phyloP scores from a whole-genome alignment of 2,888 invertebrate genomes.

The Rhogogaster chlorosoma region DNA sequence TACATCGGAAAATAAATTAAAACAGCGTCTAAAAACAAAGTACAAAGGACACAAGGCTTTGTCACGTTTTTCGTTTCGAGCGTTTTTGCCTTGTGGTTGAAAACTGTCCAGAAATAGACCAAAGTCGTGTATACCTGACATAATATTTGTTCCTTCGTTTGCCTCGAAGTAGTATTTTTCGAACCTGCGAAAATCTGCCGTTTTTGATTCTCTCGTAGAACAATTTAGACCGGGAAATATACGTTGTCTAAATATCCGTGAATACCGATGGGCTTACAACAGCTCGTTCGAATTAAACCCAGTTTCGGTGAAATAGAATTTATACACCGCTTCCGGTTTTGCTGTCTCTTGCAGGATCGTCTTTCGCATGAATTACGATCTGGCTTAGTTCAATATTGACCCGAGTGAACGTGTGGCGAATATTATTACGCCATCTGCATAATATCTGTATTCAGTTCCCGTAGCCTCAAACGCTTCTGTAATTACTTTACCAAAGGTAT shows the following conservation, averaged over 20 bases:
- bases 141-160: neutral
- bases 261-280: neutral
- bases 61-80: conserved; percentile 2
- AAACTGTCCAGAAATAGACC: neutral
- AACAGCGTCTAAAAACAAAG: neutral
- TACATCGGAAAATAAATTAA: neutral
- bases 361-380: conserved; percentile 67
- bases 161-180: neutral
- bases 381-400: conserved; percentile 75
- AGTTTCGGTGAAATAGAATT: conserved; percentile 30
- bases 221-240: neutral
- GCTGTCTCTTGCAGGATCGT: conserved; percentile 36
- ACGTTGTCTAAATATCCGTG: neutral
- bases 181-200: neutral
- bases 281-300: neutral
- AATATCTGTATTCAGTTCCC: conserved; percentile 74
- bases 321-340: conserved; percentile 40
- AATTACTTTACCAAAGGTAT: conserved; percentile 70
- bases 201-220: neutral
- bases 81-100: neutral
- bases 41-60: neutral
- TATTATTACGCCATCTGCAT: conserved; percentile 75
- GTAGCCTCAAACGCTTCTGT: conserved; percentile 73
- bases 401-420: conserved; percentile 75
- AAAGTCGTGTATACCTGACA: neutral